Base-by-base conservation (phyloP, 1,140 invertebrate genomes). In the Nilaparvata lugens region DNA sequence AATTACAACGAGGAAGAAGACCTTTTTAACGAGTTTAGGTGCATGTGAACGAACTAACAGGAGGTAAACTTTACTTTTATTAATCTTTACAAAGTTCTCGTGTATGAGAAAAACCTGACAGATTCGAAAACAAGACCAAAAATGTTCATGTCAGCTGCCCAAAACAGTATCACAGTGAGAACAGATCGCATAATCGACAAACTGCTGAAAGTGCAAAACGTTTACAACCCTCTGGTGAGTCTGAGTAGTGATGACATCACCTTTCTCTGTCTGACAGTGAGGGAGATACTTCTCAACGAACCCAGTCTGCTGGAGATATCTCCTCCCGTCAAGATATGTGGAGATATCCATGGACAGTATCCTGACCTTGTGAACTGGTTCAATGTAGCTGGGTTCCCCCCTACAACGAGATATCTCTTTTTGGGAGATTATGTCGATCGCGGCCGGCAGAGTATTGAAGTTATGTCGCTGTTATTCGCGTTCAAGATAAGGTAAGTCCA, bases 331-430 rank as follows among this genome's bases (percentile, higher is more conserved):
- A 85, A 85, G 71, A 85, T 85, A 63, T 85, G 83, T 73, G 83
- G 92, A 73, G 94, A 97, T 76, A 95, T 97, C 69, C 93, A 97
- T 72, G 94, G 94, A 23, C 89, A 93, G 72, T 97, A 96, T 74
- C 83, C 82, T 68, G 94, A 97, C 78, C 78, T 97, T 55, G 75
- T 97, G 67, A 82, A 94, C 68, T 76, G 97, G 53, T 97, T 97
- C 76, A 93, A 97, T 76, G 96, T 96, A 75, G 94, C 93, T 53
- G 92, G 93, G 16, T 97, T 96, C 73, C 94, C 94, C 52, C 94
- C 94, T 48, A 91, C 95, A 72, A 87, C 91, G 56, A 97, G 97
- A 73, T 97, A 97, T 76, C 77, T 97, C 65, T 97, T 97, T 75
- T 81, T 97, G 42, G 94, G 94, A 31, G 91, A 94, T 75, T 94